Evolutionary conservation across 2,797 vertebrate species (phyloP).

Genomic region (Alectoris magna): DNA sequence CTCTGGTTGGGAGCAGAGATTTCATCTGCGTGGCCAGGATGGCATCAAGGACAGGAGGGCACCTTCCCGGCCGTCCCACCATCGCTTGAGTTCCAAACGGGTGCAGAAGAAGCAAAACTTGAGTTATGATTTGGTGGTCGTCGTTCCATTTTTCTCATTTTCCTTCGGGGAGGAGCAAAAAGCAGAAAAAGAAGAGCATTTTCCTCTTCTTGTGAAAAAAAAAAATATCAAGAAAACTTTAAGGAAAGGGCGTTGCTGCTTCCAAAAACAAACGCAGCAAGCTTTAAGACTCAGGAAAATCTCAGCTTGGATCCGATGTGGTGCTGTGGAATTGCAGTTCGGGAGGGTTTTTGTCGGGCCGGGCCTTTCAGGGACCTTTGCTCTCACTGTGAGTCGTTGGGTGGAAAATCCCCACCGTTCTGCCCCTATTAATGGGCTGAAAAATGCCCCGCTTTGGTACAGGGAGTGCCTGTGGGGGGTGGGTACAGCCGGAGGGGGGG

Average conservation of each 20-base stretch:
- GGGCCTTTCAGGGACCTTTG: background rate
- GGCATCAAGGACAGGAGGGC: background rate
- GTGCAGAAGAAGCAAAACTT: background rate
- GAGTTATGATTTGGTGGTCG: background rate
- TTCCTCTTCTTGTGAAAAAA: background rate
- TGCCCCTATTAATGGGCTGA: background rate
- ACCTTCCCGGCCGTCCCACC: background rate
- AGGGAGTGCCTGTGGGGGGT: no score
- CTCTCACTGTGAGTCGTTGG: slow-evolving; percentile 4
- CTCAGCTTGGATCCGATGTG: background rate
- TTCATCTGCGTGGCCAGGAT: background rate
- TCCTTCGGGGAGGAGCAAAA: background rate
- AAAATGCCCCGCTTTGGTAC: background rate
- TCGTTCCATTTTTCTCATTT: rapidly evolving
- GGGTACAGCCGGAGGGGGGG: no score
- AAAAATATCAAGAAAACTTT: background rate
- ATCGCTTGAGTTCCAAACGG: background rate
- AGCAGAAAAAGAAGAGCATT: no score
- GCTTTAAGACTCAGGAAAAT: slow-evolving; percentile 29
- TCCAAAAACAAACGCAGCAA: background rate
- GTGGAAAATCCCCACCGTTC: background rate
- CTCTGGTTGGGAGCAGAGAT: background rate
- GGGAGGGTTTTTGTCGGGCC: background rate
- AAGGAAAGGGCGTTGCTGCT: background rate
- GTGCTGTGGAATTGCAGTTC: background rate